phyloP scores from a whole-genome alignment of 2,888 invertebrate species.

The Gordius sp. region DNA sequence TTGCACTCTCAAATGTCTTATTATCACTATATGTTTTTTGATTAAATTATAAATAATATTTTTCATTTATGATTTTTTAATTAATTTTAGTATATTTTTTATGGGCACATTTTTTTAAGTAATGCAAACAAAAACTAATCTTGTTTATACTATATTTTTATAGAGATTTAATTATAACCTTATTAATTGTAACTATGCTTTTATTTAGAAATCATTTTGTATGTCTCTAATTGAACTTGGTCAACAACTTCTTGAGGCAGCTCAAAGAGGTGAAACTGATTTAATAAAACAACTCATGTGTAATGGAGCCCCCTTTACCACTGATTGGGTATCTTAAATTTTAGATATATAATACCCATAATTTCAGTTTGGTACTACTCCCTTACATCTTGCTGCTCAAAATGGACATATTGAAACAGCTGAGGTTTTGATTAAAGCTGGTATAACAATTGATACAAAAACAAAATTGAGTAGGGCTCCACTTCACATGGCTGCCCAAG shows the following conservation, averaged over 20 bases:
- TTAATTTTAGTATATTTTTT: no score
- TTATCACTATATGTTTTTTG: no score
- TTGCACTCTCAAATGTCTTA: no score
- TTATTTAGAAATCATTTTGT: not conserved
- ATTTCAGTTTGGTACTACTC: constrained; percentile 8
- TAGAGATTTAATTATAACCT: no score
- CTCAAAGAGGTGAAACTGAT: constrained; percentile 48
- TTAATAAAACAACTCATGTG: constrained; percentile 49
- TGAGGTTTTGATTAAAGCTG: constrained; percentile 34
- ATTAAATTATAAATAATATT: no score
- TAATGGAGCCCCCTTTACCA: constrained; percentile 63
- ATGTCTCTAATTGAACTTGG: constrained; percentile 40
- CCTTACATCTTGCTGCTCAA: not conserved
- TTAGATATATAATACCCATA: not conserved
- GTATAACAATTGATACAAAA: constrained; percentile 26
- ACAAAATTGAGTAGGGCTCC: constrained; percentile 42
- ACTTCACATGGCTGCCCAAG: constrained; percentile 55
- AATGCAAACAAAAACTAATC: no score
- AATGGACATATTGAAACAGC: constrained; percentile 14
- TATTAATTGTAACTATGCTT: no score
- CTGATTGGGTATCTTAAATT: constrained; percentile 49
- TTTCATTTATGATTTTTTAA: no score
- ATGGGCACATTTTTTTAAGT: no score
- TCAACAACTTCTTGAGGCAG: constrained; percentile 49
- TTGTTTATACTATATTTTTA: no score